Conservation (phyloP, 2,113 vertebrate species). For the Raja brachyura region DNA sequence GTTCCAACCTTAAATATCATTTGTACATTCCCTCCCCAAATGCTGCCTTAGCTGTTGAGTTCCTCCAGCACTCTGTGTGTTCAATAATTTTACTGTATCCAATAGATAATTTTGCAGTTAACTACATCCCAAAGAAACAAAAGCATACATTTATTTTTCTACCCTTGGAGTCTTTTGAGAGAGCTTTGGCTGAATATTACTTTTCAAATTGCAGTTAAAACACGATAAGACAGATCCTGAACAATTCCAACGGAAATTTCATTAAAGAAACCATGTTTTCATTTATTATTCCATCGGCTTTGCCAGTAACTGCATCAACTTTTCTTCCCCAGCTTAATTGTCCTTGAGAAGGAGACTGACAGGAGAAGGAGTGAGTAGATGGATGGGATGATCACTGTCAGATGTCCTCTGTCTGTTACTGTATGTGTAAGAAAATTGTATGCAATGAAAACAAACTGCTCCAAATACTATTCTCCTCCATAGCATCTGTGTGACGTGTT, state of each 20-base stretch:
- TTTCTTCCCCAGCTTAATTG: no score
- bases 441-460: no score
- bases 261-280: neutral
- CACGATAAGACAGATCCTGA: neutral
- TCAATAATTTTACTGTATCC: neutral
- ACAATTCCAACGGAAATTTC: neutral
- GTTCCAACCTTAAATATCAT: no score
- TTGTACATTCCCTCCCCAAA: no score
- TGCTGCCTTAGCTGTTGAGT: no score
- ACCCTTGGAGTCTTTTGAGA: neutral
- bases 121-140: neutral
- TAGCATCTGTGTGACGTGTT: neutral
- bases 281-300: neutral
- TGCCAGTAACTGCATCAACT: no score
- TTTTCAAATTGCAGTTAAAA: neutral
- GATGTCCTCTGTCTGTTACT: neutral
- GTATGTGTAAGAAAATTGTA: neutral
- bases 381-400: neutral
- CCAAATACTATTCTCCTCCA: neutral
- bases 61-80: no score
- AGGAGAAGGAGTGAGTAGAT: no score
- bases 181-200: neutral
- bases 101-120: neutral
- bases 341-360: no score
- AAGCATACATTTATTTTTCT: neutral